Percentiles rank a stretch among this genome's conserved stretches.
Conservation (phyloP, 2,888 invertebrate genomes). For the Pharmacophagus antenor region DNA sequence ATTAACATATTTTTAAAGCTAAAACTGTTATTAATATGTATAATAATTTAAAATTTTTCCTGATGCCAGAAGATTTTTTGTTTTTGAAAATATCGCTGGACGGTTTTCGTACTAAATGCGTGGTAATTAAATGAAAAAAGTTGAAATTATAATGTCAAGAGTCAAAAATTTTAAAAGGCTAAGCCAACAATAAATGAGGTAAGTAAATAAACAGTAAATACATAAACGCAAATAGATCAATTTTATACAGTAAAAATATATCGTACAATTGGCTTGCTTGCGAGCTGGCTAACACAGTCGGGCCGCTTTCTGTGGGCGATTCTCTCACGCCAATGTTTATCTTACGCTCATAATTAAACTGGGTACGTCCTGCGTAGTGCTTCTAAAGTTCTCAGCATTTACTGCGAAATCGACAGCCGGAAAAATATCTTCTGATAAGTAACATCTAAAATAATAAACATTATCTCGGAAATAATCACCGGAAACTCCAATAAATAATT, state of each 20-base stretch:
- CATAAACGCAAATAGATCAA: background rate
- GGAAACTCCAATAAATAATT: background rate
- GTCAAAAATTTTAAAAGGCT: no score
- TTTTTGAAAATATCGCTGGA: no score
- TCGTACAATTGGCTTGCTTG: conserved; percentile 32
- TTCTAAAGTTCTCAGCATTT: conserved; percentile 36
- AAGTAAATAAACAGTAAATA: no score
- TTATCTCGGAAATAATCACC: background rate
- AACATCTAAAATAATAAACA: background rate
- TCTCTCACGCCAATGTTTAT: conserved; percentile 64
- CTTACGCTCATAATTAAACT: conserved; percentile 49
- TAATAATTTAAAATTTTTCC: no score
- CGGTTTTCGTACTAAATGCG: no score
- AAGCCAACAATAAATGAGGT: no score
- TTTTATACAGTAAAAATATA: background rate
- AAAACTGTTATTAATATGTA: no score
- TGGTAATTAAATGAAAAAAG: no score
- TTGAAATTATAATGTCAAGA: no score
- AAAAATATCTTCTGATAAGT: conserved; percentile 10
- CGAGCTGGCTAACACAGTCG: conserved; percentile 53
- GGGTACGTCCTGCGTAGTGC: conserved; percentile 45
- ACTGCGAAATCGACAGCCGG: conserved; percentile 17
- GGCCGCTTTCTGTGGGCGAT: conserved; percentile 44
- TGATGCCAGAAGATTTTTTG: no score
- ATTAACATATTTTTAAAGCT: no score